Conservation (phyloP, 2,113 vertebrate species). For the Salminus brasiliensis region DNA sequence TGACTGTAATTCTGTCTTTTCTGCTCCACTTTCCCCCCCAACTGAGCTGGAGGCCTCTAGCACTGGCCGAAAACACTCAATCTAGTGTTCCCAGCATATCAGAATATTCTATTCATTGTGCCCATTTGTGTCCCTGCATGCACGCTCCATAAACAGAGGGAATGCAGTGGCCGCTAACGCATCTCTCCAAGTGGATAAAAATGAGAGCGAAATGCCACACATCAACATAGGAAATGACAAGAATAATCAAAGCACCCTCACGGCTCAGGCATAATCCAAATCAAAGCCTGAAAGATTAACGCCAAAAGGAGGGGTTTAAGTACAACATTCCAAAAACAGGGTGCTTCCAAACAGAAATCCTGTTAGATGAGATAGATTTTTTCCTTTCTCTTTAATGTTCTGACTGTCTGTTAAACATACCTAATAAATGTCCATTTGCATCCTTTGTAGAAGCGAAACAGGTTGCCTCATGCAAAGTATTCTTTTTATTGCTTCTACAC, state of each 20-base stretch:
- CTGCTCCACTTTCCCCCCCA: background rate
- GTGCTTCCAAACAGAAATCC: background rate
- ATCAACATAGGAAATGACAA: conserved; percentile 6
- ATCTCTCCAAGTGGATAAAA: background rate
- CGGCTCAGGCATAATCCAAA: conserved; percentile 1
- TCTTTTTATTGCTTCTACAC: background rate
- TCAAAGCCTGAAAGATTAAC: conserved; percentile 28
- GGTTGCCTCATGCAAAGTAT: too few species aligned
- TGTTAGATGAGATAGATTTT: conserved; percentile 7
- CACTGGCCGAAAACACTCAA: background rate
- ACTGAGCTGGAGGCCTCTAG: background rate
- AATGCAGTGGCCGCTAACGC: background rate
- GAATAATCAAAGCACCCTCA: conserved; percentile 12
- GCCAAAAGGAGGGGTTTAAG: background rate
- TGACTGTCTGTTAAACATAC: background rate
- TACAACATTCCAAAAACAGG: background rate
- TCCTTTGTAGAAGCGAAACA: background rate
- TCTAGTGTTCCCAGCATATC: conserved; percentile 8
- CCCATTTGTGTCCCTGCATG: background rate
- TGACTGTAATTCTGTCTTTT: conserved; percentile 18
- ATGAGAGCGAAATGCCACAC: background rate
- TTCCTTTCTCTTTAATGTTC: too few species aligned
- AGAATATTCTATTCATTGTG: conserved; percentile 12
- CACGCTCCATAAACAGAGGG: background rate
- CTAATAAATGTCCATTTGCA: background rate